A percentile compares a stretch with the other conserved stretches of the same genome.
These are phyloP conservation scores for Silvanus unidentatus DNA, from an alignment of 2,888 invertebrate species.

Conservation along the genomic window DNA sequence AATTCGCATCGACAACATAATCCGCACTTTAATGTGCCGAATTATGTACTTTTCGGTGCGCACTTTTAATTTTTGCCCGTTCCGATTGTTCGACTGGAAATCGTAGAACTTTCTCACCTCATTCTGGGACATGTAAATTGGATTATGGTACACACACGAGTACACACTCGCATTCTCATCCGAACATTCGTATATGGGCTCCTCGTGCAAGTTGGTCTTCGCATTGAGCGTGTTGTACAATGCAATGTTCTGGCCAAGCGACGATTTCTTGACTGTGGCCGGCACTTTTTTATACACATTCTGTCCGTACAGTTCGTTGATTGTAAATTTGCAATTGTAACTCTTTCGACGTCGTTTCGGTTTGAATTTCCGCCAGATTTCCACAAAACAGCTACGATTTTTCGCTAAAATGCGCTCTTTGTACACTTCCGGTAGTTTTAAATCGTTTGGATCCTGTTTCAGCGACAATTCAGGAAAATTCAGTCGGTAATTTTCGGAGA, in stretches of 20 bases:
- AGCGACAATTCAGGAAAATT: conserved; percentile 33
- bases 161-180: conserved; percentile 38
- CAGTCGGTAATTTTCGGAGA: conserved; percentile 39
- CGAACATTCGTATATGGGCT: conserved; percentile 44
- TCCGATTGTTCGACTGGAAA: conserved; percentile 24
- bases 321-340: conserved; percentile 30
- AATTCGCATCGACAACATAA: conserved; percentile 62
- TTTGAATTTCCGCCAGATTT: conserved; percentile 29
- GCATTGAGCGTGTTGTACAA: conserved; percentile 36
- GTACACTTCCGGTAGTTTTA: conserved; percentile 33
- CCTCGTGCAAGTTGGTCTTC: conserved; percentile 41
- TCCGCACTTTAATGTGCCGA: conserved; percentile 58
- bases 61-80: conserved; percentile 22
- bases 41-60: conserved; percentile 57
- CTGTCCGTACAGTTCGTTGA: conserved; percentile 29
- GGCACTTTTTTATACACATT: conserved; percentile 8
- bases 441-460: conserved; percentile 16
- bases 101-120: conserved; percentile 19
- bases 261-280: conserved; percentile 9
- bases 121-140: conserved; percentile 31
- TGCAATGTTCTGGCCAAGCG: conserved; percentile 31
- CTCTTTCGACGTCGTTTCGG: conserved; percentile 21
- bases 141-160: conserved; percentile 40
- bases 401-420: conserved; percentile 30
- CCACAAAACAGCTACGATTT: conserved; percentile 16